Conservation (phyloP, 2,888 invertebrate genomes). For the Adelognathus sp. region DNA sequence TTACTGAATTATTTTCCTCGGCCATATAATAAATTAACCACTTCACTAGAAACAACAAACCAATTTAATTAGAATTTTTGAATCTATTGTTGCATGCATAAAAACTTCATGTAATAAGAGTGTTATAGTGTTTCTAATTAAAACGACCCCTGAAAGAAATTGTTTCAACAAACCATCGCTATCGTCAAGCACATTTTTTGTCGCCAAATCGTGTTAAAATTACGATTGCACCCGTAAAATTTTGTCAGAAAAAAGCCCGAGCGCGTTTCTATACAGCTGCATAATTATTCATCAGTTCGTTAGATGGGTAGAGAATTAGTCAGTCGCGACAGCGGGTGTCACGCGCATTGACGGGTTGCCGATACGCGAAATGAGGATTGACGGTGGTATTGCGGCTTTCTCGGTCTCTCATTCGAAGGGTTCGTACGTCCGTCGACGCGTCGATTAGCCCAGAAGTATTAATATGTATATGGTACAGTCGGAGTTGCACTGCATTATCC, state of each 20-base stretch:
- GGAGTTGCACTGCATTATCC: slow-evolving; percentile 34
- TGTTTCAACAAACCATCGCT: too few relatives aligned
- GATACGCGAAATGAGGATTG: slow-evolving; percentile 54
- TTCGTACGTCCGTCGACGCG: slow-evolving; percentile 60
- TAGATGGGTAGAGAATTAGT: neutral
- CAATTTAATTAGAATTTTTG: too few relatives aligned
- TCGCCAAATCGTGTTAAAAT: too few relatives aligned
- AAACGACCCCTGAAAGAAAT: too few relatives aligned
- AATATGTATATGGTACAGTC: slow-evolving; percentile 50
- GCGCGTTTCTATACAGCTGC: neutral
- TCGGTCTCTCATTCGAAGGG: slow-evolving; percentile 7
- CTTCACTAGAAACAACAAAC: too few relatives aligned
- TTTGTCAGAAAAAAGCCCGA: neutral
- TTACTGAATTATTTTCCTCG: too few relatives aligned
- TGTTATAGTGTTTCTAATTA: too few relatives aligned
- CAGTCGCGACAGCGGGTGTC: neutral
- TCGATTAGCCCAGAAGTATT: slow-evolving; percentile 67
- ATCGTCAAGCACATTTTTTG: too few relatives aligned
- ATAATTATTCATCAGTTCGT: neutral
- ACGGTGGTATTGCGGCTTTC: slow-evolving; percentile 44
- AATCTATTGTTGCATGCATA: too few relatives aligned
- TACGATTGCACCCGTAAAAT: neutral
- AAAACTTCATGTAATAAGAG: too few relatives aligned
- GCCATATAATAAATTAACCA: too few relatives aligned
- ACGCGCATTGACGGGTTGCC: slow-evolving; percentile 44